These are phyloP conservation scores for Machaerirhynchus nigripectus DNA, from an alignment of 2,113 vertebrate species.

Conservation along the genomic window DNA sequence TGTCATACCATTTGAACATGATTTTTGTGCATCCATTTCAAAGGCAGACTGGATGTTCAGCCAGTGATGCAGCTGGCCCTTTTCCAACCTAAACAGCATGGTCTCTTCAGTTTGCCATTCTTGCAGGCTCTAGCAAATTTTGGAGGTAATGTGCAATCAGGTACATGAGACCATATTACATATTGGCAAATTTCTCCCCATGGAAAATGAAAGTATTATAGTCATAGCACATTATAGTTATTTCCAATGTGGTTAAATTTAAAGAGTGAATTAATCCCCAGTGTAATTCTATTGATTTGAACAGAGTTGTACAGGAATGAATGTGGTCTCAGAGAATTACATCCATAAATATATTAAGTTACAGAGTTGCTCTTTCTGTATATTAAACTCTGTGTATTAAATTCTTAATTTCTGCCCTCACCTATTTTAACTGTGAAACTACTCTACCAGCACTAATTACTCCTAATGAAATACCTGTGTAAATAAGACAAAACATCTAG, in stretches of 20 bases:
- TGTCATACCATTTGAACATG: neutral
- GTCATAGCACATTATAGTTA: constrained; percentile 47
- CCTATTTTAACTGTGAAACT: neutral
- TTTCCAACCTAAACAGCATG: constrained; percentile 57
- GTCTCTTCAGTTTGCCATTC: neutral
- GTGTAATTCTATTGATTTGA: constrained; percentile 5
- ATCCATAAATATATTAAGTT: constrained; percentile 28
- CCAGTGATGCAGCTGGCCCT: constrained; percentile 49
- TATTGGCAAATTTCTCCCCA: constrained; percentile 58
- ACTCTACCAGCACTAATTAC: neutral
- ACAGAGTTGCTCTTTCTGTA: constrained; percentile 32
- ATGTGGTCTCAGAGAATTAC: neutral
- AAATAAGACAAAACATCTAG: neutral
- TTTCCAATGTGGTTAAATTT: constrained; percentile 59
- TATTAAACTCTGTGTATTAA: constrained; percentile 1
- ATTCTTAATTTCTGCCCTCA: neutral
- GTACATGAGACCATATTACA: constrained; percentile 36
- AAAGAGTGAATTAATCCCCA: constrained; percentile 58
- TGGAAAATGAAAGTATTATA: constrained; percentile 67
- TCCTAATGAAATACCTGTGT: neutral
- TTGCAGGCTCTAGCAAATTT: constrained; percentile 1
- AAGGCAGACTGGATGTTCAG: constrained; percentile 33
- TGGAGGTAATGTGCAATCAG: constrained; percentile 60
- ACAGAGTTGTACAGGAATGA: neutral
- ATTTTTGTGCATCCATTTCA: neutral